Evolutionary conservation across 2,888 invertebrate species (phyloP), one percentile per base, ranked within the genome.

Genomic region (Opisthograptis luteolata): DNA sequence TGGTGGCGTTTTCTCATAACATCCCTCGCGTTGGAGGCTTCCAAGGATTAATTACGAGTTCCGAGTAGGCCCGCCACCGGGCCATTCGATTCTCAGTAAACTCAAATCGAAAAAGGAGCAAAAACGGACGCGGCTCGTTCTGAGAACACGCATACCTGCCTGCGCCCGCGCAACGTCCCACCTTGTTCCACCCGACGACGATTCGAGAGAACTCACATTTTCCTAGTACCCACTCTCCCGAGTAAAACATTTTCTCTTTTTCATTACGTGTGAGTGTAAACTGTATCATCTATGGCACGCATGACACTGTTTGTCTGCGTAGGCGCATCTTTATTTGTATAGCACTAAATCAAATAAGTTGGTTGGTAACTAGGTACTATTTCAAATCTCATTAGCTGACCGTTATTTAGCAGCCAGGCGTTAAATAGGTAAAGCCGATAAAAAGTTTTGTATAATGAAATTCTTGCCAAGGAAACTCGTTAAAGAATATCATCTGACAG

Each of bases 1-100:
- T 76, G 76, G 71, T 75, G 75, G 80, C 79, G 83, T 85, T 87
- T 86, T 87, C 87, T 87, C 81, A 82, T 81, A 86, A 84, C 87
- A 85, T 84, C 86, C 89, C 85, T 86, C 72, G 81, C 80, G 79
- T 84, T 66, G 86, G 77, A 90, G 89, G 89, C 86, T 88, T 89
- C 89, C 83, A 83, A 83, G 89, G 89, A 89, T 89, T 89, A 89
- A 90, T 89, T 90, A 90, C 81, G 86, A 79, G 87, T 90, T 90
- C 89, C 82, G 82, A 86, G 89, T 90, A 90, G 85, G 79, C 65
- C 84, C 84, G 86, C 87, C 88, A 87, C 87, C 87, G 83, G 86
- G 83, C 85, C 86, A 84, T 87, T 83, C 82, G 83, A 77, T 90
- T 90, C 89, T 87, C 66, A 74, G 89, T 90, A 89, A 84, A 84